A percentile compares a stretch with the other conserved stretches of the same genome.
These are phyloP conservation scores for Cydia pomonella DNA, from an alignment of 1,140 invertebrate genomes.

Conservation along the genomic window DNA sequence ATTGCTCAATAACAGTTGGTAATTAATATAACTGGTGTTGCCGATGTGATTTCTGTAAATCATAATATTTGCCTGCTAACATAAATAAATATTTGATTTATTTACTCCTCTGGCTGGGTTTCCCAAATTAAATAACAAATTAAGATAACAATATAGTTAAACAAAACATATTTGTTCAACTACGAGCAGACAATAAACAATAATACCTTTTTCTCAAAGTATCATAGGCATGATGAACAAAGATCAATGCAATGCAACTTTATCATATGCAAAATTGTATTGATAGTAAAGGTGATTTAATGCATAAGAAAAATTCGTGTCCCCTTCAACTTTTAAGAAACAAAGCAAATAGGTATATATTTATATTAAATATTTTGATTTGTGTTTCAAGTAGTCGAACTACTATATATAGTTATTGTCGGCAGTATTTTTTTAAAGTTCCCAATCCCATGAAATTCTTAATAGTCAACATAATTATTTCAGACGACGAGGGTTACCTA, in stretches of 20 bases:
- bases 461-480: constrained; percentile 39
- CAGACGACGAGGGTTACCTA: constrained; percentile 77
- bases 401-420: too few species aligned
- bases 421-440: too few species aligned
- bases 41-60: background rate
- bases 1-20: background rate
- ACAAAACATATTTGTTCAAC: background rate
- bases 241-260: too few species aligned
- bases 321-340: too few species aligned
- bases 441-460: background rate
- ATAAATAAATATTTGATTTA: background rate
- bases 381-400: too few species aligned
- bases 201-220: background rate
- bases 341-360: too few species aligned
- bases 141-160: background rate
- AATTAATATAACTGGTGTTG: background rate
- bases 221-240: too few species aligned
- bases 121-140: background rate
- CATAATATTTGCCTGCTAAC: background rate
- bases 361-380: too few species aligned
- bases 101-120: background rate
- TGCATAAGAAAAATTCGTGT: too few species aligned
- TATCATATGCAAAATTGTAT: too few species aligned
- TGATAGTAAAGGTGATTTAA: too few species aligned
- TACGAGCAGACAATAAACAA: background rate